These are phyloP conservation scores for Heliconius ismenius DNA, from an alignment of 2,888 invertebrate species.

Conservation along the genomic window DNA sequence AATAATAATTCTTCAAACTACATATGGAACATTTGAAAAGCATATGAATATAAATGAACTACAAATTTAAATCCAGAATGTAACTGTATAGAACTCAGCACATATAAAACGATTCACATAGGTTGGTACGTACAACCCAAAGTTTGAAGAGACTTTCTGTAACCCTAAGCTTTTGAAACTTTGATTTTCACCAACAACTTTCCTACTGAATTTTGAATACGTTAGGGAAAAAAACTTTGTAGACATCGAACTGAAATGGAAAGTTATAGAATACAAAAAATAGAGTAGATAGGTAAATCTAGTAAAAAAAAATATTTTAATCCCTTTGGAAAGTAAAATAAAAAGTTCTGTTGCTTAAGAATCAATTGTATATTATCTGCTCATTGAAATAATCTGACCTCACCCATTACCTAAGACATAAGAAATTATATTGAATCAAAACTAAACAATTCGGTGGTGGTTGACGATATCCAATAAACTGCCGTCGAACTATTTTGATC, in stretches of 20 bases:
- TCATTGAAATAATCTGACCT: background rate
- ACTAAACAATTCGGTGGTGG: slow-evolving; percentile 57
- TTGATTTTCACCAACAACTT: slow-evolving; percentile 19
- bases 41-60: background rate
- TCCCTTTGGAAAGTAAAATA: no score
- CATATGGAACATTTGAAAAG: no score
- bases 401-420: background rate
- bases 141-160: slow-evolving; percentile 23
- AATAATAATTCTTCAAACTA: background rate
- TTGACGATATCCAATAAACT: slow-evolving; percentile 61
- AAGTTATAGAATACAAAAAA: background rate
- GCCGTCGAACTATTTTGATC: slow-evolving; percentile 57
- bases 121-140: background rate
- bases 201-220: slow-evolving; percentile 17
- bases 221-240: slow-evolving; percentile 20
- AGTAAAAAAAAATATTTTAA: background rate
- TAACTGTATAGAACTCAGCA: background rate
- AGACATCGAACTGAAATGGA: slow-evolving; percentile 3
- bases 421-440: slow-evolving; percentile 58
- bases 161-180: slow-evolving; percentile 6
- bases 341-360: background rate
- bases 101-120: slow-evolving; percentile 14
- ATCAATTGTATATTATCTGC: background rate
- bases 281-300: background rate
- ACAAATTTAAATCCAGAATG: background rate